Evolutionary conservation across 2,113 vertebrate genomes (phyloP), one percentile per base, ranked within the genome.

Genomic region (Elgaria multicarinata): DNA sequence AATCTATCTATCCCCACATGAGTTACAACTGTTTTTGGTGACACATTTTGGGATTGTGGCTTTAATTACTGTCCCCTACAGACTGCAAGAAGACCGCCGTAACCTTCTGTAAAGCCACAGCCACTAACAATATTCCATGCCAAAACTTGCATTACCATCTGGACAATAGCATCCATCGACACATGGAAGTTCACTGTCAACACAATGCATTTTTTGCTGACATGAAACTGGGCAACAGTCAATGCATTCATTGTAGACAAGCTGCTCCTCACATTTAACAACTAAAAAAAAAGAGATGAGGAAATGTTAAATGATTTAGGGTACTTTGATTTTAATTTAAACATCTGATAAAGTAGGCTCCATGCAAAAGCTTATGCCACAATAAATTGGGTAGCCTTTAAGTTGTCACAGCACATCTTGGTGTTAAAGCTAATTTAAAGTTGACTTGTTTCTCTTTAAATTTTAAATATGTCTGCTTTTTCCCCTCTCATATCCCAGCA

Each of bases 131-230:
- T 12, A 4, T 24, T 22, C 28, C 88, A 91, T 39, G 85, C 18
- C 7, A 42, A 74, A 74, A 79, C 78, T 39, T 33, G 58, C 62
- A 91, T 22, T 95, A 98, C 99, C 99, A 0, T 98, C 95, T 0
- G 98, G 98, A 93, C 99, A 99, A 95, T 98, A 99, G 95, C 99
- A 99, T 91, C 99, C 99, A 18, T 99, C 99, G 89, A 99, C 93
- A 87, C 99, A 99, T 90, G 98, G 96, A 79, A 99, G 98, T 93
- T 98, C 98, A 88, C 98, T 99, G 96, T 98, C 98, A 76, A 99
- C 96, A 55, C 99, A 99, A 3, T 97, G 96, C 0, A 96, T 93
- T 24, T 97, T 98, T 2, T 97, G 95, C 62, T 91, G 98, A 94
- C 99, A 99, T 3, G 98, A 97, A 33, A 95, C 95, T 0, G 99